Base-by-base conservation (phyloP, 2,888 invertebrate species). In the Cephus runcator region DNA sequence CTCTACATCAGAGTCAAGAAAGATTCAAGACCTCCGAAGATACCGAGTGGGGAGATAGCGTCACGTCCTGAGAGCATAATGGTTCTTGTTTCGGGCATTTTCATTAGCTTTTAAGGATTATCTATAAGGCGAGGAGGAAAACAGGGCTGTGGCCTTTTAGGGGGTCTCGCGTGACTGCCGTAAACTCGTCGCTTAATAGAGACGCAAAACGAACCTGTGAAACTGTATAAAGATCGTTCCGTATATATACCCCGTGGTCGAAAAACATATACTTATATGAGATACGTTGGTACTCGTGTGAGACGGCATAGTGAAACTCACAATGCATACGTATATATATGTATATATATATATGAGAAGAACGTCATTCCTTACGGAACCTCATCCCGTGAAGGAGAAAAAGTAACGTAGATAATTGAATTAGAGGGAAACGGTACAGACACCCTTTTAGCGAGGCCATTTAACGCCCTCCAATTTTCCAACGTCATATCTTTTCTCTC, bases 391-490 rank as follows among this genome's bases (percentile, higher is more conserved):
- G 56, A 23, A 56, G 56, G 23, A 56, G 56, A 0, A 56, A 56
- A 56, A 56, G 83, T 83, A 82, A 84, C 69, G 77, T 36, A 79
- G 80, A 81, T 85, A 85, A 85, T 80, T 82, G 83, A 85, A 84
- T 85, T 85, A 85, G 83, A 77, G 81, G 79, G 83, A 80, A 76
- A 81, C 80, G 80, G 75, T 78, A 33, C 76, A 78, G 82, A 80
- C 82, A 80, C 80, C 84, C 85, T 83, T 85, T 85, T 83, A 84
- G 83, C 73, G 82, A 77, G 75, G 79, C 81, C 84, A 85, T 85
- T 85, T 84, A 76, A 78, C 75, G 75, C 75, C 78, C 75, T 23
- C 2, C 56, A 56, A 56, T 56, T 56, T 56, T 56, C 56, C 56
- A 56, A 35, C 77, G 78, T 75, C 73, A 33, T 73, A 56, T 75